Percentiles rank a stretch among this genome's conserved stretches.
Evolutionary conservation across 2,113 vertebrate species (phyloP).

Genomic region (Lasiurus borealis): DNA sequence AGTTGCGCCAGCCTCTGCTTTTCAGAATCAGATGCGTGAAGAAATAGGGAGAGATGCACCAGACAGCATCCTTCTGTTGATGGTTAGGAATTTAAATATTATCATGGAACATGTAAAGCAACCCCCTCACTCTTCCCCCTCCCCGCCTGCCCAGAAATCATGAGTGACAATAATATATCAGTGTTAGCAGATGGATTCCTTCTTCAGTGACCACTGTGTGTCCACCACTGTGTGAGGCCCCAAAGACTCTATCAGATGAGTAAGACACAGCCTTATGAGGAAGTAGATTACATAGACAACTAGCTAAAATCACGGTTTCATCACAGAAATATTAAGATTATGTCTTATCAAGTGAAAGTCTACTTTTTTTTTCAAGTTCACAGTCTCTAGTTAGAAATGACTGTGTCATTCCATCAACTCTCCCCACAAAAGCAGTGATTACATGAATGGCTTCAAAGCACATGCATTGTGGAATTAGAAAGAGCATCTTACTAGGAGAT

Average conservation of each 20-base stretch:
- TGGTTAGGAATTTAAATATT: background rate
- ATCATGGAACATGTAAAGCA: background rate
- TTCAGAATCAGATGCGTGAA: background rate
- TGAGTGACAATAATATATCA: background rate
- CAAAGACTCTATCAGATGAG: background rate
- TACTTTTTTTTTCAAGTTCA: background rate
- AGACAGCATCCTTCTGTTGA: background rate
- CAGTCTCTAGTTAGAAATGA: constrained; percentile 1
- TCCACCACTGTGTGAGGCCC: background rate
- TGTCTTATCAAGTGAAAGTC: background rate
- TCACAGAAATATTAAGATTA: constrained; percentile 3
- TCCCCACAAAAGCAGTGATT: background rate
- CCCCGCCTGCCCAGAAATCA: background rate
- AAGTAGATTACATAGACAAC: background rate
- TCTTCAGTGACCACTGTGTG: background rate
- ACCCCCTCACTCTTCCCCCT: background rate
- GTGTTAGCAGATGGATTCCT: background rate
- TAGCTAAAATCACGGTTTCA: background rate
- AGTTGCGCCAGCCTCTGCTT: background rate
- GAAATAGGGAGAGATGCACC: background rate
- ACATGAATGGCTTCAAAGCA: background rate
- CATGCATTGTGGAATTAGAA: background rate
- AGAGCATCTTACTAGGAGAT: background rate
- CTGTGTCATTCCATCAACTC: background rate
- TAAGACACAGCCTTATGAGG: background rate